phyloP scores from a whole-genome alignment of 2,888 invertebrate species.

The Eledona agricola region DNA sequence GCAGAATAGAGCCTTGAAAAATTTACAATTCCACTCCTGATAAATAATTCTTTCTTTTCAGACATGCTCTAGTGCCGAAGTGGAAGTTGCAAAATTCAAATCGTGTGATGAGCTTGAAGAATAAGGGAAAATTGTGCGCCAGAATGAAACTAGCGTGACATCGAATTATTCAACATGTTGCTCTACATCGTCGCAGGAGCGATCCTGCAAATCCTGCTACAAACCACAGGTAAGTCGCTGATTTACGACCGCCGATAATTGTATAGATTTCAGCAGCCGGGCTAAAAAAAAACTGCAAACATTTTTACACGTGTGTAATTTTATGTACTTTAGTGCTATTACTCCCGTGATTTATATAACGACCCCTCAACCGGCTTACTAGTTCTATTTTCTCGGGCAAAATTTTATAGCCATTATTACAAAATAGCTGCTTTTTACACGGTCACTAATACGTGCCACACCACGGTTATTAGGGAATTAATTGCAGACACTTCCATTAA shows the following conservation, averaged over 20 bases:
- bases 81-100: slow-evolving; percentile 27
- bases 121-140: slow-evolving; percentile 13
- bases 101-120: slow-evolving; percentile 40
- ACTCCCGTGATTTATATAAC: slow-evolving; percentile 33
- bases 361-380: slow-evolving; percentile 18
- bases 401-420: slow-evolving; percentile 17
- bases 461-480: not conserved
- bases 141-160: slow-evolving; percentile 42
- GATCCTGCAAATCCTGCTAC: slow-evolving; percentile 52
- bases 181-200: slow-evolving; percentile 48
- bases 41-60: slow-evolving; percentile 32
- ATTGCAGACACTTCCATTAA: not conserved
- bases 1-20: slow-evolving; percentile 9
- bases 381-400: slow-evolving; percentile 20
- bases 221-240: slow-evolving; percentile 49
- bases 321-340: slow-evolving; percentile 36
- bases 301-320: slow-evolving; percentile 32
- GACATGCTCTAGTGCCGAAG: slow-evolving; percentile 19
- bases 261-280: slow-evolving; percentile 7
- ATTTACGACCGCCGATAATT: slow-evolving; percentile 8
- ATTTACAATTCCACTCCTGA: slow-evolving; percentile 4
- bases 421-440: slow-evolving; percentile 12
- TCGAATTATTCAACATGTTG: slow-evolving; percentile 51
- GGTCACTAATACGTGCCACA: slow-evolving; percentile 4
- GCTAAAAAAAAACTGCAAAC: slow-evolving; percentile 12